Evolutionary conservation across 1,140 invertebrate species (phyloP).

Genomic region (Pogonomyrmex barbatus): DNA sequence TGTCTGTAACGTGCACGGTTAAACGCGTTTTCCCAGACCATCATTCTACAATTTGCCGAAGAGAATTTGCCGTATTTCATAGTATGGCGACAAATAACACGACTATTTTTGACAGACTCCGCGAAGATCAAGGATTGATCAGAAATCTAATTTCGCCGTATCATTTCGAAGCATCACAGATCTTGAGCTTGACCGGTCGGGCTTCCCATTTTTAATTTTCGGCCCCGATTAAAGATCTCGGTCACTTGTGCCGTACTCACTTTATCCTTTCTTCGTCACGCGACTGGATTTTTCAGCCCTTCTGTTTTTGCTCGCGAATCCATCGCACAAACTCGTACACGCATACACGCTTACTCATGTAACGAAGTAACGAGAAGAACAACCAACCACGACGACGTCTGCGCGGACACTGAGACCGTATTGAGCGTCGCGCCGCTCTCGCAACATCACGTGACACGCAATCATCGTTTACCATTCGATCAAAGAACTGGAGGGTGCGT

Average conservation of each 20-base stretch:
- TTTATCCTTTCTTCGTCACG: neutral
- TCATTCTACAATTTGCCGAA: neutral
- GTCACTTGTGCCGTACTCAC: neutral
- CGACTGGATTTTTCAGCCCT: neutral
- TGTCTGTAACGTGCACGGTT: neutral
- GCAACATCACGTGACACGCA: neutral
- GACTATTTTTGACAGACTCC: slow-evolving; percentile 29
- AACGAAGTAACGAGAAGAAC: neutral
- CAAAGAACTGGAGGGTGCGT: neutral
- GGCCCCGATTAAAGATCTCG: neutral
- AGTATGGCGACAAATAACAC: neutral
- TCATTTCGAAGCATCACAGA: slow-evolving; percentile 12
- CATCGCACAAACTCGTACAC: neutral
- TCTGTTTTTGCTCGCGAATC: slow-evolving; percentile 3
- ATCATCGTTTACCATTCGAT: neutral
- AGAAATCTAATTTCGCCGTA: neutral
- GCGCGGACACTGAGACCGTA: slow-evolving; percentile 45
- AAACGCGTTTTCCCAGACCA: neutral
- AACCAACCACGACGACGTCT: slow-evolving; percentile 33
- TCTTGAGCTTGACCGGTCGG: neutral
- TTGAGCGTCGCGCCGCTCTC: slow-evolving; percentile 29
- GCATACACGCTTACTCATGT: neutral
- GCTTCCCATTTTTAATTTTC: neutral
- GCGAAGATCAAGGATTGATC: neutral
- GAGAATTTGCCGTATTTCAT: neutral